These are phyloP conservation scores for Aplidium turbinatum DNA, from an alignment of 23 tunicate genomes.

Conservation along the genomic window DNA sequence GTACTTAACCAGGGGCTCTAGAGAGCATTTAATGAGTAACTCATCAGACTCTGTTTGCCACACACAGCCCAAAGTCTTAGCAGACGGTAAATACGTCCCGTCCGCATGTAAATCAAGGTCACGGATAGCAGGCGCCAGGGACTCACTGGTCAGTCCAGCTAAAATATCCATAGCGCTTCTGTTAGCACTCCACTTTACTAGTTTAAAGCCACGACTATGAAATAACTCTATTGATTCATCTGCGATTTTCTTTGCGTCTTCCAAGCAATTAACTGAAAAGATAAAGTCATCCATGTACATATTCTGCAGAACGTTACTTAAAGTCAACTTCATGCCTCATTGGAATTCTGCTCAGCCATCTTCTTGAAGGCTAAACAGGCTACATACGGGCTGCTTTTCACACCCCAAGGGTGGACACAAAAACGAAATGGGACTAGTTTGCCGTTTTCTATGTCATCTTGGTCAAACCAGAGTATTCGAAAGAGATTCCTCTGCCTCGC, in stretches of 20 bases:
- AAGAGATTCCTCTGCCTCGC: neutral
- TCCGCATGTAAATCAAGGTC: slow-evolving; percentile 4
- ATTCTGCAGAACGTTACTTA: neutral
- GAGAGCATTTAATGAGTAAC: neutral
- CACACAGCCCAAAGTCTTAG: neutral
- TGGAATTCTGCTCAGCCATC: slow-evolving; percentile 2
- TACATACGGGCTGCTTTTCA: slow-evolving; percentile 17
- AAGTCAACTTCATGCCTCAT: slow-evolving; percentile 5
- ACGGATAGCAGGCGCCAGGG: neutral
- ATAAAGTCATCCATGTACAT: slow-evolving; percentile 1
- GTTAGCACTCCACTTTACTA: slow-evolving; percentile 13
- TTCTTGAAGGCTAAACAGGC: neutral
- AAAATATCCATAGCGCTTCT: neutral
- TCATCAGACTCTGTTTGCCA: neutral
- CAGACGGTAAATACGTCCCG: neutral
- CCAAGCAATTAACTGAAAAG: neutral
- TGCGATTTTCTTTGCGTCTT: neutral
- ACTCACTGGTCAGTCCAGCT: neutral
- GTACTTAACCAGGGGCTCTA: neutral
- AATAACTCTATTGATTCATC: neutral
- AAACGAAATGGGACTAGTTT: neutral
- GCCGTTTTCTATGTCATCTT: neutral
- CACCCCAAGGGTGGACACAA: slow-evolving; percentile 13
- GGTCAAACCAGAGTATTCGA: slow-evolving; percentile 3
- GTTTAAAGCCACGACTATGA: slow-evolving; percentile 19